Evolutionary conservation across 2,797 vertebrate species (phyloP).

Genomic region (Streptopelia turtur): DNA sequence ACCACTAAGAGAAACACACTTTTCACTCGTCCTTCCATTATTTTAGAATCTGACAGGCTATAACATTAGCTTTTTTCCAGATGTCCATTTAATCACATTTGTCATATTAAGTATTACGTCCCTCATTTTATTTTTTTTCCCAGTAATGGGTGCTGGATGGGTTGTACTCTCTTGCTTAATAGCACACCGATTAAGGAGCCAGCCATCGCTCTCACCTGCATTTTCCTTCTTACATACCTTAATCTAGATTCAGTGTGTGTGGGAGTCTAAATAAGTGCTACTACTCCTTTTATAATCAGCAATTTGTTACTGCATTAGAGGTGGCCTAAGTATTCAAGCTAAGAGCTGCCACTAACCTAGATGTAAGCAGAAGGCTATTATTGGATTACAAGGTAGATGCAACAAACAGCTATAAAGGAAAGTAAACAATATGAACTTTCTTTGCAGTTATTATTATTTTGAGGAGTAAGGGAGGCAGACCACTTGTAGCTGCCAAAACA

Average conservation of each 20-base stretch:
- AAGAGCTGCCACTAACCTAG: neutral
- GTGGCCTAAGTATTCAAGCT: neutral
- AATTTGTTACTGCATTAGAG: constrained; percentile 2
- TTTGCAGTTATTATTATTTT: constrained; percentile 6
- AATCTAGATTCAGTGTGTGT: neutral
- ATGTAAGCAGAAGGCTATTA: neutral
- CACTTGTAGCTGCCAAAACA: neutral
- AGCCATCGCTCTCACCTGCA: neutral
- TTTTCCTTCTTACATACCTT: constrained; percentile 26
- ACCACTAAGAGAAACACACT: neutral
- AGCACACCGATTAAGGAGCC: neutral
- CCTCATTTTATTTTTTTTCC: neutral
- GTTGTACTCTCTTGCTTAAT: neutral
- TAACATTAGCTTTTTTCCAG: neutral
- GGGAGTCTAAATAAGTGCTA: neutral
- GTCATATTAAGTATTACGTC: neutral
- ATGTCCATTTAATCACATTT: neutral
- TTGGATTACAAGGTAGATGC: neutral
- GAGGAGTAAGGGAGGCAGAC: neutral
- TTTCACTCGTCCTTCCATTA: neutral
- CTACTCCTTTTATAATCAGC: constrained; percentile 1
- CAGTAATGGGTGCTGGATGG: neutral
- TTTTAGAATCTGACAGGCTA: neutral
- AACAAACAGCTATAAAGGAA: neutral
- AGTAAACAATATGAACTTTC: neutral